Base-by-base conservation (phyloP, 1,140 invertebrate species). In the Ylistrum balloti region DNA sequence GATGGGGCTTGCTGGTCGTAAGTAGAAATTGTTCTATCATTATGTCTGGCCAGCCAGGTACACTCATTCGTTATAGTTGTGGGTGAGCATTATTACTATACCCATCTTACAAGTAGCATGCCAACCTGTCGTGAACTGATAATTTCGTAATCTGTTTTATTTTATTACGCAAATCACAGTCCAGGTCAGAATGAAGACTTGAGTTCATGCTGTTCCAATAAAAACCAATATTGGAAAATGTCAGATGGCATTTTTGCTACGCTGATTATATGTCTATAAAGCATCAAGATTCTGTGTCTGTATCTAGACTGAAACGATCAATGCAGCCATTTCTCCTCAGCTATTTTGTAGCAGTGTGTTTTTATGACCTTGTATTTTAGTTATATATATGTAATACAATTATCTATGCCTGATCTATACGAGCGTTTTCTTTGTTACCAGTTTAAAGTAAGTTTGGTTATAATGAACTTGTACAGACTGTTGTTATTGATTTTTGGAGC, bases 391-490 rank as follows among this genome's bases (percentile, higher is more conserved):
- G 56, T 74, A 74, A 74, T 74, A 74, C 56, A 74, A 74, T 74
- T 74, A 74, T 74, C 22, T 74, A 74, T 74, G 56, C 56, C 56
- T 74, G 56, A 74, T 74, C 56, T 74, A 74, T 74, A 74, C n/a
- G 56, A 0, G 22, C 1, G 56, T 11, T 74, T 74, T 74, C 56
- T 74, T 74, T 74, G 56, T 74, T 74, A 74, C 56, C 56, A 74
- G 56, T 74, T 74, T 74, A 74, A 74, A 28, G 56, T n/a, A 74
- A 74, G 20, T 74, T 74, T 74, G 56, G 56, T 88, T 88, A 88
- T 88, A 88, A 88, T 88, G 85, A 88, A 88, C 88, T 88, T 88
- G 56, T 85, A 56, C 88, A 88, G 88, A 88, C 88, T 85, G 85
- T 88, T 88, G 33, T 34, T 88, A 88, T 88, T 88, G 88, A 88